These are phyloP conservation scores for Nansenia antarctica DNA, from an alignment of 2,113 vertebrate species.

Conservation along the genomic window DNA sequence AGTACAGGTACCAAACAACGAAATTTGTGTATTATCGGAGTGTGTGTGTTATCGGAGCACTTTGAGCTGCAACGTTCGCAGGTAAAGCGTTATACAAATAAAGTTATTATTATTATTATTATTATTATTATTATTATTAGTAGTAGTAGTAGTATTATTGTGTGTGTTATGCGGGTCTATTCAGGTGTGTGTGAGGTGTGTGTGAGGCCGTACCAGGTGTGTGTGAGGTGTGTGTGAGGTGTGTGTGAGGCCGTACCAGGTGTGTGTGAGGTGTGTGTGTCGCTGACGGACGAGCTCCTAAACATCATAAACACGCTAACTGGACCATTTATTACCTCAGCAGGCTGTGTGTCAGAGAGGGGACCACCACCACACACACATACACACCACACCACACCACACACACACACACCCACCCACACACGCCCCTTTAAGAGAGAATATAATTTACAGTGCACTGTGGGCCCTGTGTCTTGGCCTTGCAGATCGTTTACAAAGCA, in stretches of 20 bases:
- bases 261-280: not conserved
- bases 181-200: not conserved
- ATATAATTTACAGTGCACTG: conserved; percentile 89
- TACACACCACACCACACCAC: no score
- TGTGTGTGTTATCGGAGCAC: no score
- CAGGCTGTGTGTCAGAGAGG: not conserved
- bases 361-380: not conserved
- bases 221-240: not conserved
- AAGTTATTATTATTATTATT: no score
- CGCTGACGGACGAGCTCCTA: conserved; percentile 45
- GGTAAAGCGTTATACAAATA: no score
- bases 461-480: conserved; percentile 77
- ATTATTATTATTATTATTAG: no score
- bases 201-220: not conserved
- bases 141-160: no score
- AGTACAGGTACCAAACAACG: no score
- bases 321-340: conserved; percentile 50
- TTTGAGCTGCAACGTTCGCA: no score
- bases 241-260: not conserved
- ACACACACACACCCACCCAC: conserved; percentile 24
- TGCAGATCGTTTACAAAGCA: conserved; percentile 89
- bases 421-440: conserved; percentile 82
- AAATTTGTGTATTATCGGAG: no score
- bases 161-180: no score
- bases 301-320: conserved; percentile 60